A percentile compares a stretch with the other conserved stretches of the same genome.
These are phyloP conservation scores for Strix aluco DNA, from an alignment of 2,113 vertebrate species.

Conservation along the genomic window DNA sequence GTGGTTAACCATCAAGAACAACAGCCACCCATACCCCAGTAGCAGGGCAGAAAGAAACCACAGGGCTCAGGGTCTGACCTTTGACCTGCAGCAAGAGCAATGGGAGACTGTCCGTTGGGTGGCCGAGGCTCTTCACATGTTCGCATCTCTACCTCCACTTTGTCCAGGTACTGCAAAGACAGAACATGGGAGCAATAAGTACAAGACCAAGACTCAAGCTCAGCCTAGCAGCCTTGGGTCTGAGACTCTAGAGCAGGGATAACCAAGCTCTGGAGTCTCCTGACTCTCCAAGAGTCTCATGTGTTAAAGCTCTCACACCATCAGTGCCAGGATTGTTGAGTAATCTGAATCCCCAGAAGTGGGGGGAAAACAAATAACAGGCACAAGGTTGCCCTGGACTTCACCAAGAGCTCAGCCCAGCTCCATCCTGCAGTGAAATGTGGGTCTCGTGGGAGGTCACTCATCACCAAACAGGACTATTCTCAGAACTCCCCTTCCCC, in stretches of 20 bases:
- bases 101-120: constrained; percentile 96
- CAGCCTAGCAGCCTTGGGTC: not conserved
- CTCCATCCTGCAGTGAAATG: not conserved
- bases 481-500: not conserved
- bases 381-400: not conserved
- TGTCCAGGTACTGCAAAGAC: constrained; percentile 90
- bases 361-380: not conserved
- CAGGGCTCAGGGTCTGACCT: constrained; percentile 76
- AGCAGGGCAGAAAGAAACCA: not conserved
- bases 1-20: not conserved
- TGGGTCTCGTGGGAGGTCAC: not conserved
- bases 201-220: not conserved
- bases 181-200: not conserved
- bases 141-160: constrained; percentile 98
- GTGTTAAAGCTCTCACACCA: not conserved
- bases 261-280: not conserved
- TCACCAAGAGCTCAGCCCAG: not conserved
- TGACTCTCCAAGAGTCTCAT: not conserved
- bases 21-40: not conserved
- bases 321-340: not conserved
- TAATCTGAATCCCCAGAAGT: not conserved
- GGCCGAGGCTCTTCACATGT: constrained; percentile 95
- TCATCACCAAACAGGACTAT: not conserved
- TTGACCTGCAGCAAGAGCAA: constrained; percentile 94
- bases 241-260: not conserved